These are phyloP conservation scores for Philonicus albiceps DNA, from an alignment of 2,888 invertebrate genomes.

Conservation along the genomic window DNA sequence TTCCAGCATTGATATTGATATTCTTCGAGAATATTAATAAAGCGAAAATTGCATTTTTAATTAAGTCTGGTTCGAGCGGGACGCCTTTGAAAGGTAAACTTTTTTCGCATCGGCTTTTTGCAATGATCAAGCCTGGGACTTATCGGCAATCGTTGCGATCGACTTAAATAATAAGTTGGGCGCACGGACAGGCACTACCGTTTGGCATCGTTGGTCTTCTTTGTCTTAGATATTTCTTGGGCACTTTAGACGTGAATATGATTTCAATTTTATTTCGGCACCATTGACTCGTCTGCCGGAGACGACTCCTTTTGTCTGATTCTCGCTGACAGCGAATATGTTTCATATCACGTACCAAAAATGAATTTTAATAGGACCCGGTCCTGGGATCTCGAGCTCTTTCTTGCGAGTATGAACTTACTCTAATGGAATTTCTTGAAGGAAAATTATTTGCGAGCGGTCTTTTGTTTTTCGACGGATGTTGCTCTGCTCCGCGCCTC, in stretches of 20 bases:
- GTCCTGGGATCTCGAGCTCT: slow-evolving; percentile 40
- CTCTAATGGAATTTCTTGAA: slow-evolving; percentile 45
- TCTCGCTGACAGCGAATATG: slow-evolving; percentile 39
- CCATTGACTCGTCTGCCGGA: slow-evolving; percentile 15
- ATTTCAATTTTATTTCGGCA: slow-evolving; percentile 46
- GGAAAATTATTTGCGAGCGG: slow-evolving; percentile 22
- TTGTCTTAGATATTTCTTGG: slow-evolving; percentile 40
- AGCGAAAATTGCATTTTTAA: slow-evolving; percentile 45
- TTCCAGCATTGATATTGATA: slow-evolving; percentile 44
- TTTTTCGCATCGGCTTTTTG: slow-evolving; percentile 20
- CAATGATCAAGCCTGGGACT: not conserved
- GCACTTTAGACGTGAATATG: slow-evolving; percentile 41
- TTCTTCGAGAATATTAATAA: slow-evolving; percentile 43
- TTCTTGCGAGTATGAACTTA: slow-evolving; percentile 33
- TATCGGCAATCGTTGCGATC: slow-evolving; percentile 32
- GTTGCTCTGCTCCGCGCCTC: not conserved
- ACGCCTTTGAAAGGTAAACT: slow-evolving; percentile 16
- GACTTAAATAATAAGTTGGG: slow-evolving; percentile 41
- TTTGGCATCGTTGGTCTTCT: slow-evolving; percentile 11
- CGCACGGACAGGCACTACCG: not conserved
- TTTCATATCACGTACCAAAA: slow-evolving; percentile 50
- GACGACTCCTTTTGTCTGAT: slow-evolving; percentile 8
- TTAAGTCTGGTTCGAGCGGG: slow-evolving; percentile 34
- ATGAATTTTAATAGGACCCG: slow-evolving; percentile 48
- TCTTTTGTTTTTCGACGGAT: slow-evolving; percentile 25